Evolutionary conservation across 2,888 invertebrate species (phyloP), one percentile per base, ranked within the genome.

Genomic region (Gari tellinella): DNA sequence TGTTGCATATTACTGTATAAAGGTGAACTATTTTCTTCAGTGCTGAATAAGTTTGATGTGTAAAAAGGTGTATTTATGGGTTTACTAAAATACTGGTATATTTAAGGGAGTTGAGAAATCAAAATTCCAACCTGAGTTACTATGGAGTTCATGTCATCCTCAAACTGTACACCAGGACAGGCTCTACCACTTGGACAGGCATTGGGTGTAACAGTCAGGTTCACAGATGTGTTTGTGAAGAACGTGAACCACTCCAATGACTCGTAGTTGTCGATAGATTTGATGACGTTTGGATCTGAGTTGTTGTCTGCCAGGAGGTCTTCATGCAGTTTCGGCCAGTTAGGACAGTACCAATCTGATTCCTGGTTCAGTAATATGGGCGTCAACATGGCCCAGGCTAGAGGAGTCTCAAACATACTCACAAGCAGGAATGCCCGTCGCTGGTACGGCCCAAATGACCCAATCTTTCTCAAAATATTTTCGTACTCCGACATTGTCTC

Each of bases 371-470:
- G 79, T 52, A 91, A 82, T 17, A 90, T 85, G 1, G 90, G 90
- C 21, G 89, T 80, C 37, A 91, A 72, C 88, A 91, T 90, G 10
- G 88, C 88, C 89, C 90, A 90, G 12, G 90, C 89, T 19, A 88
- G 82, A 0, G 91, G 89, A 0, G 89, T 87, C 68, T 91, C 91
- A 81, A 90, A 89, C 78, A 89, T 73, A 56, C 88, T 90, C 7
- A 90, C 88, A 8, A 90, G 65, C 5, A 90, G 40, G 55, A 90
- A 90, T 3, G 90, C 83, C n/a, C 88, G 65, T 2, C 87, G 65
- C 80, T 91, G 91, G 67, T 82, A 90, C 3, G 87, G 88, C 8
- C 91, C 91, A 83, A 90, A 90, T 1, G 86, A 80, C 2, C 90
- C 87, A 4, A 90, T 48, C 58, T 86, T 62, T 23, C 84, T 65